phyloP scores from a whole-genome alignment of 1,140 invertebrate species.

The Arctopsyche grandis region DNA sequence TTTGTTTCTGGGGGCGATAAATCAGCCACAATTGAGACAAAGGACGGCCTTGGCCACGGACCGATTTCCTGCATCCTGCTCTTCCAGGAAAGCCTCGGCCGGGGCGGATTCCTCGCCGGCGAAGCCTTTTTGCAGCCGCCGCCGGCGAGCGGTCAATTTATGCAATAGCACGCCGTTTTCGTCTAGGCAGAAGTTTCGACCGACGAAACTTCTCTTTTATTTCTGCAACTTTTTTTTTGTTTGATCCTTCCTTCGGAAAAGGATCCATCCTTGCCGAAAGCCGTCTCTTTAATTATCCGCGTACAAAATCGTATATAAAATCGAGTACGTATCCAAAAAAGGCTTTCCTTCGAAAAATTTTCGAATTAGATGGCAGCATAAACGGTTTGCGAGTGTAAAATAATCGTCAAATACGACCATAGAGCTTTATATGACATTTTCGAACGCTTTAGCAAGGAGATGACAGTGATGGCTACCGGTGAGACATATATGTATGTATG shows the following conservation, averaged over 20 bases:
- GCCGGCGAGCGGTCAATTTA: constrained; percentile 36
- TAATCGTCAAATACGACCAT: no score
- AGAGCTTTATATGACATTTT: no score
- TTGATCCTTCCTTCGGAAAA: constrained; percentile 1
- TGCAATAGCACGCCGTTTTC: constrained; percentile 36
- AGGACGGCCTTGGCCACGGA: constrained; percentile 14
- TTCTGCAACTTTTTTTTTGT: constrained; percentile 11
- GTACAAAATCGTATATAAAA: not conserved
- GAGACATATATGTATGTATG: no score
- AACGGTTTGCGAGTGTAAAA: no score
- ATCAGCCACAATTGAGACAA: constrained; percentile 36
- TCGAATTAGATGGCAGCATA: no score
- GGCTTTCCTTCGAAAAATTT: no score
- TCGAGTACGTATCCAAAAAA: no score
- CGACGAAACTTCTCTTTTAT: not conserved
- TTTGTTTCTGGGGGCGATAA: constrained; percentile 26
- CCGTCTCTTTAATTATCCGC: not conserved
- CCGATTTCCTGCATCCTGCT: constrained; percentile 3
- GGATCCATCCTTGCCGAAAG: constrained; percentile 6
- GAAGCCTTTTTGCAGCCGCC: constrained; percentile 19
- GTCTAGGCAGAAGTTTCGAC: not conserved
- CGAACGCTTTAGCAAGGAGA: no score
- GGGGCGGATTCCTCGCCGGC: constrained; percentile 19
- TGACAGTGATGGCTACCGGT: no score
- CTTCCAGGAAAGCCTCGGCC: not conserved